Percentiles rank a stretch among this genome's conserved stretches.
Conservation (phyloP, 1,140 invertebrate species). For the Copidosoma floridanum region DNA sequence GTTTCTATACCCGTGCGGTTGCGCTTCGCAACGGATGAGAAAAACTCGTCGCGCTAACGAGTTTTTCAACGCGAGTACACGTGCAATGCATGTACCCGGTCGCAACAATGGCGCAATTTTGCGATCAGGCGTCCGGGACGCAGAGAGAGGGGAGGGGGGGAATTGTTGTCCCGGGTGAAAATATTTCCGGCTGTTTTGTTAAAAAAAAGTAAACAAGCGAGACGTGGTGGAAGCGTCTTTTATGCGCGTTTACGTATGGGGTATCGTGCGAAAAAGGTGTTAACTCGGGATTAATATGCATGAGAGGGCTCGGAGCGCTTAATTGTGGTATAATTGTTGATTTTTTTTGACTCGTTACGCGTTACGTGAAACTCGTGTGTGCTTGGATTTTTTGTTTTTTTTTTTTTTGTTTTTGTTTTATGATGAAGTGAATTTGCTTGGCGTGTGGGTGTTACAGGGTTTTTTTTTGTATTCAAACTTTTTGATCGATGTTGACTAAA, state of each 20-base stretch:
- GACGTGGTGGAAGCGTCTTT: too few species aligned
- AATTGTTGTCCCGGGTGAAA: constrained; percentile 2
- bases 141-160: not conserved
- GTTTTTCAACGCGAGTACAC: not conserved
- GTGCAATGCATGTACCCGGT: too few species aligned
- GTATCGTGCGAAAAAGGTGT: not conserved
- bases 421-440: too few species aligned
- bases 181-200: constrained; percentile 9
- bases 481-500: too few species aligned
- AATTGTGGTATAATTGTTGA: not conserved
- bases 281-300: not conserved
- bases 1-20: too few species aligned
- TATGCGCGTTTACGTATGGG: too few species aligned
- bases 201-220: too few species aligned
- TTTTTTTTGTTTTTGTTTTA: too few species aligned
- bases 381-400: too few species aligned
- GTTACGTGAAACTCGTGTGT: too few species aligned
- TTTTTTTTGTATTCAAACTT: too few species aligned
- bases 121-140: not conserved
- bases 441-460: too few species aligned
- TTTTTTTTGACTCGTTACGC: not conserved
- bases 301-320: not conserved
- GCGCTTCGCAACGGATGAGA: not conserved
- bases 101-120: constrained; percentile 16
- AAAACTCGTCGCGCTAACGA: not conserved